These are phyloP conservation scores for Ferrisia virgata DNA, from an alignment of 2,888 invertebrate species.

Conservation along the genomic window DNA sequence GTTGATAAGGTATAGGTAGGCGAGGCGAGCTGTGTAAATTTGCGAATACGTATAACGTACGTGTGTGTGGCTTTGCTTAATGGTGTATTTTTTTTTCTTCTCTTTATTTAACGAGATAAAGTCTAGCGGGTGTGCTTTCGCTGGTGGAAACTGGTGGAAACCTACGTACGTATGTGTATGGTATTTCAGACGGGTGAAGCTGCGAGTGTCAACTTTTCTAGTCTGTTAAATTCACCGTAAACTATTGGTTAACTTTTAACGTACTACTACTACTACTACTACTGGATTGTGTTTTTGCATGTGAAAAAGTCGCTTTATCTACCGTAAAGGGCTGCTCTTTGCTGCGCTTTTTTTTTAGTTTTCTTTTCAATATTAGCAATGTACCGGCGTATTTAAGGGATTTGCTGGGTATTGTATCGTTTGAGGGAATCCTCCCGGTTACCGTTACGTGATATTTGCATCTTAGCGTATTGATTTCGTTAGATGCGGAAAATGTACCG, in stretches of 20 bases:
- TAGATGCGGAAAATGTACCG: neutral
- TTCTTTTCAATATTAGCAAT: neutral
- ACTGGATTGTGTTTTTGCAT: neutral
- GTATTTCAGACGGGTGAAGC: neutral
- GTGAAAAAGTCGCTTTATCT: neutral
- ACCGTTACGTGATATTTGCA: neutral
- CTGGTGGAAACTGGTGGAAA: no score
- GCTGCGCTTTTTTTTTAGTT: neutral
- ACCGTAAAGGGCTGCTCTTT: neutral
- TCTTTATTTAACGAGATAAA: slow-evolving; percentile 7
- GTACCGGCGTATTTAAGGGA: neutral
- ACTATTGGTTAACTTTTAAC: slow-evolving; percentile 21
- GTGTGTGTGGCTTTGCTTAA: slow-evolving; percentile 7
- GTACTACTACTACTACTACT: no score
- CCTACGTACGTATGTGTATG: no score
- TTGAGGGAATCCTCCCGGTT: neutral
- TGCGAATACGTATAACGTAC: neutral
- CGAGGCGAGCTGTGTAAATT: neutral
- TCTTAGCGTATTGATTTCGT: neutral
- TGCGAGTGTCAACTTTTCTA: slow-evolving; percentile 4
- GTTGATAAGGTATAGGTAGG: neutral
- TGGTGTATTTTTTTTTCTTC: neutral
- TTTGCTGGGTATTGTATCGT: neutral
- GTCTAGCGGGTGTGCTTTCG: neutral
- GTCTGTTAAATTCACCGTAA: slow-evolving; percentile 4